Base-by-base conservation (phyloP, 2,113 vertebrate genomes). In the Struthidea cinerea region DNA sequence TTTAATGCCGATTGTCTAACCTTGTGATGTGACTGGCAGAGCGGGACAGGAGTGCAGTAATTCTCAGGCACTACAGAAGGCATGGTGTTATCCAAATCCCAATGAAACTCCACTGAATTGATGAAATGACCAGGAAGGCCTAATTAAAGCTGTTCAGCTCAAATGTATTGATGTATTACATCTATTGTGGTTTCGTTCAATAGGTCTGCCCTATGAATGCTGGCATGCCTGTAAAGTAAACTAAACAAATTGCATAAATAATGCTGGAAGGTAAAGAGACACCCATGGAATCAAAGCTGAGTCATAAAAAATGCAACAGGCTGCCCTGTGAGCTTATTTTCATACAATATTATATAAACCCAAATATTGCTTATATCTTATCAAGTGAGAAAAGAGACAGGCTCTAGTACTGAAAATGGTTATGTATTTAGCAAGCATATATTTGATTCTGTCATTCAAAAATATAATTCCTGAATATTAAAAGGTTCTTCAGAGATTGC, bases 91-190 rank as follows among this genome's bases (percentile, higher is more conserved):
- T 98, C 98, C 97, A 98, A 98, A 98, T 98, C 98, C 98, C 98
- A 97, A 63, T 84, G 98, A 98, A 98, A 97, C 97, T 97, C 94
- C 94, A 96, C 97, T 93, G 97, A 98, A 98, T 99, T 99, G 99
- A 99, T 99, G 98, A 99, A 99, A 99, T 98, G 98, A 99, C 99
- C 95, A 85, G 98, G 98, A 99, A 99, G 98, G 98, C 98, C 99
- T 99, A 99, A 99, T 99, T 99, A 99, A 99, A 99, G 98, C 98
- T 98, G 98, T 98, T 99, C 98, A 98, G 98, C 98, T 99, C 98
- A 99, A 99, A 99, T 97, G 98, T 99, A 99, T 99, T 99, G 99
- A 99, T 99, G 98, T 99, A 99, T 99, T 99, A 98, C 99, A 99
- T 99, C 99, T 99, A 99, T 99, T 99, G 99, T 93, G 86, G 97